These are phyloP conservation scores for Teleogryllus occipitalis DNA, from an alignment of 1,140 invertebrate genomes.

Conservation along the genomic window DNA sequence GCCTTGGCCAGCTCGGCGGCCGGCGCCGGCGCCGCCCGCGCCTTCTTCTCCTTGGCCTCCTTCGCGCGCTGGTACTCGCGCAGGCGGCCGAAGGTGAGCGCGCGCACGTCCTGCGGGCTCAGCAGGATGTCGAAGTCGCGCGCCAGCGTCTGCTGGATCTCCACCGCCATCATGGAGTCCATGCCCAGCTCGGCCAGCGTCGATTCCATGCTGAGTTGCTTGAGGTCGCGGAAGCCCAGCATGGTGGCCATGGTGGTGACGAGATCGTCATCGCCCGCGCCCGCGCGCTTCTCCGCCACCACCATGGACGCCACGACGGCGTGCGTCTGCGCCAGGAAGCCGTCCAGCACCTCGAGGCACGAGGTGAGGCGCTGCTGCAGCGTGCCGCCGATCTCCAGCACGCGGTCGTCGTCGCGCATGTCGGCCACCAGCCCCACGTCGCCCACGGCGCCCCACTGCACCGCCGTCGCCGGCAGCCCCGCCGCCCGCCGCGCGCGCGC, in stretches of 20 bases:
- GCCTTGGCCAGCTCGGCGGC: neutral
- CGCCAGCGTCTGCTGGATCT: slow-evolving; percentile 52
- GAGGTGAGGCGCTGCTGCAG: slow-evolving; percentile 50
- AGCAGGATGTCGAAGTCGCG: slow-evolving; percentile 43
- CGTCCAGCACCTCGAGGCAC: neutral
- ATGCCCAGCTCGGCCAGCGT: slow-evolving; percentile 64
- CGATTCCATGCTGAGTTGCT: slow-evolving; percentile 37
- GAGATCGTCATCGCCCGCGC: neutral
- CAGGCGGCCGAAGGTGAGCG: neutral
- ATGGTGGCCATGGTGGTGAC: neutral
- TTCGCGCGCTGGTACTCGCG: neutral
- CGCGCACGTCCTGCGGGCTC: slow-evolving; percentile 49
- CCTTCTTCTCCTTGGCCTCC: neutral
- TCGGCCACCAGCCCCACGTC: slow-evolving; percentile 68
- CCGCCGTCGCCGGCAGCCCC: slow-evolving; percentile 25
- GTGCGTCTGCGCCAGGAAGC: neutral
- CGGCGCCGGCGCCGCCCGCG: too few species aligned
- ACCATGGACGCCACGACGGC: neutral
- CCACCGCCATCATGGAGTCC: slow-evolving; percentile 84
- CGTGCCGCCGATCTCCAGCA: slow-evolving; percentile 45
- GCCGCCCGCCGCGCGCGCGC: slow-evolving; percentile 24
- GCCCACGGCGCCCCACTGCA: slow-evolving; percentile 47
- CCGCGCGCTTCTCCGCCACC: neutral
- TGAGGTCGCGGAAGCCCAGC: slow-evolving; percentile 16
- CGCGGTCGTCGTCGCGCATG: slow-evolving; percentile 67